Conservation (phyloP, 2,113 vertebrate species). For the Petroica traversi region DNA sequence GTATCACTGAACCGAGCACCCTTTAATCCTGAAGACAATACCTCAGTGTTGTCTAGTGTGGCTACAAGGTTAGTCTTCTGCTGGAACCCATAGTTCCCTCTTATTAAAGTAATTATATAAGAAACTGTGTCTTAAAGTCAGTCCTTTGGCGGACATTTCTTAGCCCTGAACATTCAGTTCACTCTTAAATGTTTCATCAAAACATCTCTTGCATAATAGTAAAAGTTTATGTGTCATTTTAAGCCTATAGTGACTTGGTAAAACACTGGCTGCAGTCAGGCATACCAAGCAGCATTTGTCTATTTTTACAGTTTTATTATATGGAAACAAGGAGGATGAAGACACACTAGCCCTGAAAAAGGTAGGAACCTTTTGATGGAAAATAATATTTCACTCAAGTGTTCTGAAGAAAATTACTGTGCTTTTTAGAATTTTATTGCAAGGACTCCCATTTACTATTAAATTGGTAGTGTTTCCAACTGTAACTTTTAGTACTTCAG, state of each 20-base stretch:
- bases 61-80: neutral
- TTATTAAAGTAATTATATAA: slow-evolving; percentile 43
- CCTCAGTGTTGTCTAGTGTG: neutral
- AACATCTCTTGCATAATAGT: neutral
- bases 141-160: neutral
- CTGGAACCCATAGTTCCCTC: neutral
- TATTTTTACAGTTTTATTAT: neutral
- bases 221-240: neutral
- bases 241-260: neutral
- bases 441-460: neutral
- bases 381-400: neutral
- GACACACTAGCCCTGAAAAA: neutral
- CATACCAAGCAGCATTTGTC: neutral
- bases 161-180: neutral
- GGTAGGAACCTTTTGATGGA: neutral
- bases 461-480: neutral
- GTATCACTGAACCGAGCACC: neutral
- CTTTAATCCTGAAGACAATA: slow-evolving; percentile 40
- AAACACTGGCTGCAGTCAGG: neutral
- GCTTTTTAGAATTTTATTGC: neutral
- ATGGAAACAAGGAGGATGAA: neutral
- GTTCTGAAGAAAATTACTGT: neutral
- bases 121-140: neutral
- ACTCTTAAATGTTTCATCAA: neutral
- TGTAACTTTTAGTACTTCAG: neutral